Base-by-base conservation (phyloP, 2,797 vertebrate species). In the Macropus fuliginosus region DNA sequence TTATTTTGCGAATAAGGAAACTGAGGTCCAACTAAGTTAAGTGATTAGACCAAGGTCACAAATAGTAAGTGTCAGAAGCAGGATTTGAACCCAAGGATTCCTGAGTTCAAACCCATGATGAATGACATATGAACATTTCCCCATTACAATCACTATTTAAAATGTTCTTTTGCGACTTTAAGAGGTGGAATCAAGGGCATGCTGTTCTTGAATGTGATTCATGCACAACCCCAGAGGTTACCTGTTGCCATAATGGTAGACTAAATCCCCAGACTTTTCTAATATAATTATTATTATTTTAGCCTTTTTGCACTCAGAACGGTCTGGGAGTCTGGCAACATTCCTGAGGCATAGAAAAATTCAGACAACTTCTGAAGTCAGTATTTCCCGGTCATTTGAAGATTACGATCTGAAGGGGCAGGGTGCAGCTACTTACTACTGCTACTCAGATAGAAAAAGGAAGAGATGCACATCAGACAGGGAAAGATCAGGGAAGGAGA, bases 201-300 rank as follows among this genome's bases (percentile, higher is more conserved):
- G 5, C 55, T n/a, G 55, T 87, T 46, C 16, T 93, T 16, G 66
- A 81, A 81, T 96, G 14, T 27, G 29, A 34, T 4, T 93, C 93
- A 91, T 62, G 92, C 89, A 66, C 56, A 91, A 93, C 40, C 92
- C 27, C 74, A 81, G 46, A 46, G 55, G 91, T 95, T 91, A 89
- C 89, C 95, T 93, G 14, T 81, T 81, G 74, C 29, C 31, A 59
- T 54, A 54, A n/a, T 74, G 91, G 3, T 2, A 90, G 90, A 59
- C 50, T 4, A 0, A 55, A 27, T 90, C 56, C 93, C 56, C 21
- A 59, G 90, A n/a, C 46, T 24, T 87, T 62, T 92, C 27, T 91
- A 91, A 93, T 57, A 93, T 10, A 54, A 54, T 96, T 94, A 93
- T 16, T 59, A 55, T 97, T 94, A 91, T 94, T 55, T 94, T 90